Percentiles rank a stretch among this genome's conserved stretches.
phyloP scores from a whole-genome alignment of 2,113 vertebrate genomes.

The Columba janthina region DNA sequence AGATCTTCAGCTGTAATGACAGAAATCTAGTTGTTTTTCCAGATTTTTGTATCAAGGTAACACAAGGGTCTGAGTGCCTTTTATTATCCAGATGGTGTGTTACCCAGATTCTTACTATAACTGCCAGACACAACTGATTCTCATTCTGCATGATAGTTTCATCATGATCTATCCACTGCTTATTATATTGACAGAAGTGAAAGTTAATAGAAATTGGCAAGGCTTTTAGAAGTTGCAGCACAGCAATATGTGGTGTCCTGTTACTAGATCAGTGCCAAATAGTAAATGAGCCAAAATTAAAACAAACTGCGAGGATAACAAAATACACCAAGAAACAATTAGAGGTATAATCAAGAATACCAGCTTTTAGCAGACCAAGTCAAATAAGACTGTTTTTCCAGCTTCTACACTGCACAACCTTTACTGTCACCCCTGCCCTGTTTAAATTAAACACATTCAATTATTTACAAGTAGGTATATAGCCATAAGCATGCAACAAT shows the following conservation, averaged over 20 bases:
- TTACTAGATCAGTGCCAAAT: not conserved
- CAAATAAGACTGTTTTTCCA: not conserved
- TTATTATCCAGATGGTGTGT: not conserved
- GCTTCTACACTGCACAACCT: not conserved
- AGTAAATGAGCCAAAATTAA: not conserved
- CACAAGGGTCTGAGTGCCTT: not conserved
- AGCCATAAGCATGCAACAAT: not conserved
- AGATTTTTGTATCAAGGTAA: not conserved
- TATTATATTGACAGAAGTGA: not conserved
- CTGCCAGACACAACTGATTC: not conserved
- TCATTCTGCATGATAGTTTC: not conserved
- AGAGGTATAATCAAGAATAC: not conserved
- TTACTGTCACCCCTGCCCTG: not conserved
- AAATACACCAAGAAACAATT: not conserved
- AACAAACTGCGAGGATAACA: constrained; percentile 6
- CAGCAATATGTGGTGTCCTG: not conserved
- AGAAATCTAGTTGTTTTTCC: not conserved
- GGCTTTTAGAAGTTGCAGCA: not conserved
- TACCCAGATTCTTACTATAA: not conserved
- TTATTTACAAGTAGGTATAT: not conserved
- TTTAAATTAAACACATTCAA: not conserved
- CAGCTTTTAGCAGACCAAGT: not conserved
- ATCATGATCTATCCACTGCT: not conserved
- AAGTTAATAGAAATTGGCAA: not conserved
- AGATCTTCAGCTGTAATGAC: not conserved